Percentiles rank a stretch among this genome's conserved stretches.
Evolutionary conservation across 1,140 invertebrate genomes (phyloP).

Genomic region (Scylla paramamosain): DNA sequence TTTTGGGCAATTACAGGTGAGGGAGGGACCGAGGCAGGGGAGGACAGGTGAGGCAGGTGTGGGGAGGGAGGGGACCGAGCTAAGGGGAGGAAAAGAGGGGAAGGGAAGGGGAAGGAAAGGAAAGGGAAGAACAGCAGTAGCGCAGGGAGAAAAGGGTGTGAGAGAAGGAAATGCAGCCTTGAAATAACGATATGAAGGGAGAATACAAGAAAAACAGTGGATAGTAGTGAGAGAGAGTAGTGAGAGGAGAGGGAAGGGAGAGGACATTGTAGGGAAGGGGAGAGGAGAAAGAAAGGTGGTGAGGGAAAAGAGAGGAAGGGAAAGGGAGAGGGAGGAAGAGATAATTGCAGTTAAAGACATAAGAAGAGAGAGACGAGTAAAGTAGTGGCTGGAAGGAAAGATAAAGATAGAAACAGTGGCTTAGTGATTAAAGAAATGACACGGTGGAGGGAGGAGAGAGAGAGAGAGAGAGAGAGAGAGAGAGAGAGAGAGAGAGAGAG

Average conservation of each 20-base stretch:
- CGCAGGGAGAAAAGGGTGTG: neutral
- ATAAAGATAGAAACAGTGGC: no score
- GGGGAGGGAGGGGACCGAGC: neutral
- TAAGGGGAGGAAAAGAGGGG: neutral
- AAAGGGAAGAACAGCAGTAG: neutral
- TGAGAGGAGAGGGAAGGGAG: no score
- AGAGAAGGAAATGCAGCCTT: neutral
- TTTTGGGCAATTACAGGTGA: conserved; percentile 53
- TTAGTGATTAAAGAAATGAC: no score
- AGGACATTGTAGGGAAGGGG: neutral
- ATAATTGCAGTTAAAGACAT: neutral
- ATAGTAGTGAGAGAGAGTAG: neutral
- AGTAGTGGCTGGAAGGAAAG: no score
- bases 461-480: conserved; percentile 22
- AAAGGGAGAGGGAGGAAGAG: neutral
- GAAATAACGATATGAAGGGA: no score
- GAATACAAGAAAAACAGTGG: neutral
- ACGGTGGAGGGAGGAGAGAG: no score
- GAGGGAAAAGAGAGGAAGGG: no score
- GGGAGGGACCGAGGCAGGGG: neutral
- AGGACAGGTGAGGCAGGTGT: neutral
- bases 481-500: conserved; percentile 15
- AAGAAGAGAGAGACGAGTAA: neutral
- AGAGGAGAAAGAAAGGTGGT: neutral
- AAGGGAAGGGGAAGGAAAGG: neutral